Evolutionary conservation across 2,113 vertebrate genomes (phyloP).

Genomic region (Malurus alboscapulatus): DNA sequence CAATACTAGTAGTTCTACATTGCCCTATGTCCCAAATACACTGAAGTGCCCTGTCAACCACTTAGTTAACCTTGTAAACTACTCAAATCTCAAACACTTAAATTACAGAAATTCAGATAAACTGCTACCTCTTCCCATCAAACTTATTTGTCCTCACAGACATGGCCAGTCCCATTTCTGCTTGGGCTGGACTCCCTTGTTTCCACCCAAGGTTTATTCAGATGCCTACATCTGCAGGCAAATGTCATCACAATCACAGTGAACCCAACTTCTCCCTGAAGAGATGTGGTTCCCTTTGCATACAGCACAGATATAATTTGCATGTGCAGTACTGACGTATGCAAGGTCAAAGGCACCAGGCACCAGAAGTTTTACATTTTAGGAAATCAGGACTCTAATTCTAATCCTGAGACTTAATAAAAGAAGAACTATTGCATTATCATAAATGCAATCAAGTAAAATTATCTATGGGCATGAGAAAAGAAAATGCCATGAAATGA

Average conservation of each 20-base stretch:
- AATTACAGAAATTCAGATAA: neutral
- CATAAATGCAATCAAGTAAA: neutral
- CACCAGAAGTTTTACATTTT: neutral
- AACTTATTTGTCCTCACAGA: neutral
- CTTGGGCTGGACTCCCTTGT: neutral
- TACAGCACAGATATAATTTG: accelerated
- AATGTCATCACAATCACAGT: no score
- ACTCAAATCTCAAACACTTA: neutral
- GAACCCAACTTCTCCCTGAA: neutral
- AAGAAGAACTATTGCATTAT: neutral
- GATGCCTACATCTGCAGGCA: neutral
- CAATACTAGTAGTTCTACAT: neutral
- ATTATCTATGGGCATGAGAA: neutral
- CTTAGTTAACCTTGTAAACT: neutral
- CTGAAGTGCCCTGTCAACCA: neutral
- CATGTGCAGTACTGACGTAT: accelerated
- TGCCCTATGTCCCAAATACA: neutral
- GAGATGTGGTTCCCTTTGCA: neutral
- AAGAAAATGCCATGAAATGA: neutral
- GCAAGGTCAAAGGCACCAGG: neutral
- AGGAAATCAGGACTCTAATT: neutral
- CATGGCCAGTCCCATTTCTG: neutral
- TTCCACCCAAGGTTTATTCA: neutral
- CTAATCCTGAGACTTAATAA: neutral
- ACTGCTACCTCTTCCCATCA: neutral